Percentiles rank a stretch among this genome's conserved stretches.
phyloP scores from a whole-genome alignment of 2,888 invertebrate species.

The Heliconius aoede region DNA sequence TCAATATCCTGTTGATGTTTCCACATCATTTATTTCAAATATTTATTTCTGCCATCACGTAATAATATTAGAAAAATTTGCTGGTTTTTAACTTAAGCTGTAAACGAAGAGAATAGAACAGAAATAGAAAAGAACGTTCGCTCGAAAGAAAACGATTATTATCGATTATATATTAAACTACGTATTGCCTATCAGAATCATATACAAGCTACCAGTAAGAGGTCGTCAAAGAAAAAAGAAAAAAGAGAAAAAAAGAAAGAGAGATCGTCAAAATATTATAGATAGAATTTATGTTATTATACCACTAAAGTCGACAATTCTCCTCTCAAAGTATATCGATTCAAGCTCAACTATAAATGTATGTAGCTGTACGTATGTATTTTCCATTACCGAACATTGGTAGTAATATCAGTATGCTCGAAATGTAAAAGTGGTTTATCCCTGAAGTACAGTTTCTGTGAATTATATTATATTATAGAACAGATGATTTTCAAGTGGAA shows the following conservation, averaged over 20 bases:
- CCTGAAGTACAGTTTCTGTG: conserved; percentile 1
- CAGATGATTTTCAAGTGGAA: conserved; percentile 30
- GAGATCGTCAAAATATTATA: neutral
- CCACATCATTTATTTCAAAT: too few relatives aligned
- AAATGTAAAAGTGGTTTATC: neutral
- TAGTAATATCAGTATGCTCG: neutral
- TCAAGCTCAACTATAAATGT: neutral
- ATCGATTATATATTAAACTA: neutral
- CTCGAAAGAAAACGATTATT: neutral
- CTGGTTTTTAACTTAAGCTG: too few relatives aligned
- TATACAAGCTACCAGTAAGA: neutral
- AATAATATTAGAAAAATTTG: too few relatives aligned
- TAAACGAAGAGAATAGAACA: too few relatives aligned
- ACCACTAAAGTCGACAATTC: neutral
- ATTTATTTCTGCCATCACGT: too few relatives aligned
- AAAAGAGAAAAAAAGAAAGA: too few relatives aligned
- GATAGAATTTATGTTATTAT: neutral
- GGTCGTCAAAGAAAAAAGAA: too few relatives aligned
- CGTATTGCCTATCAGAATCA: neutral
- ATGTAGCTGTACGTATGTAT: neutral
- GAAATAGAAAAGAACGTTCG: too few relatives aligned
- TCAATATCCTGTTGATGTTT: neutral
- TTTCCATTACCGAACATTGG: conserved; percentile 7
- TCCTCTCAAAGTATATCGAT: neutral
- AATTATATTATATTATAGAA: conserved; percentile 23